Percentiles rank a stretch among this genome's conserved stretches.
Evolutionary conservation across 1,140 invertebrate species (phyloP).

Genomic region (Lasaia peninsularis): DNA sequence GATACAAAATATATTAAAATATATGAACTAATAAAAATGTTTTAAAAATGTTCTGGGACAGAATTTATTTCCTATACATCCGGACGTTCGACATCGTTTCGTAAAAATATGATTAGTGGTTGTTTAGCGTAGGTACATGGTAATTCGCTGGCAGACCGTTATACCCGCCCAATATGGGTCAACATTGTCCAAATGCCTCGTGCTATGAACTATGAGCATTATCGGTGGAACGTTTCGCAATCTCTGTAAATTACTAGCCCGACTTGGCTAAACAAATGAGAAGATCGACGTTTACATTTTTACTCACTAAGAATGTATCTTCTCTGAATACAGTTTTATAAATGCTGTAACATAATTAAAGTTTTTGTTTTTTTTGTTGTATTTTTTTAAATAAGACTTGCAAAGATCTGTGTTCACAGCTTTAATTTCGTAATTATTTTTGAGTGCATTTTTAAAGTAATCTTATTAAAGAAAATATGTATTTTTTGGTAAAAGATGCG

Average conservation of each 20-base stretch:
- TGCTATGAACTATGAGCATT: conserved; percentile 45
- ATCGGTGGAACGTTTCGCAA: conserved; percentile 47
- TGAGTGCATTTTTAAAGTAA: too few relatives aligned
- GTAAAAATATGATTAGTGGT: conserved; percentile 28
- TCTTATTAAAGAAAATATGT: too few relatives aligned
- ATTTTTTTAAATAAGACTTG: neutral
- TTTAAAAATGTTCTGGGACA: conserved; percentile 6
- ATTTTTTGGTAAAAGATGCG: neutral
- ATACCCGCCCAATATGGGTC: conserved; percentile 50
- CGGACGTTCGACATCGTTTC: conserved; percentile 17
- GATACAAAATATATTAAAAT: conserved; percentile 4
- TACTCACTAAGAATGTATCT: neutral
- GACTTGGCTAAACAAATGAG: conserved; percentile 5
- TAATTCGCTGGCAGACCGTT: conserved; percentile 33
- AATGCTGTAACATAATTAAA: too few relatives aligned
- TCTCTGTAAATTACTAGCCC: conserved; percentile 14
- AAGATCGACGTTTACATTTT: conserved; percentile 1
- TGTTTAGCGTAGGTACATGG: conserved; percentile 43
- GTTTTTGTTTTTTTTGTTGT: neutral
- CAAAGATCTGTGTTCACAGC: too few relatives aligned
- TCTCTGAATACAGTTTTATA: too few relatives aligned
- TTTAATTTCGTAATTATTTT: too few relatives aligned
- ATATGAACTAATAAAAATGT: conserved; percentile 3
- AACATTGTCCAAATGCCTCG: conserved; percentile 64
- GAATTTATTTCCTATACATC: conserved; percentile 11